A percentile compares a stretch with the other conserved stretches of the same genome.
These are phyloP conservation scores for Mesoligia furuncula DNA, from an alignment of 2,888 invertebrate genomes.

Conservation along the genomic window DNA sequence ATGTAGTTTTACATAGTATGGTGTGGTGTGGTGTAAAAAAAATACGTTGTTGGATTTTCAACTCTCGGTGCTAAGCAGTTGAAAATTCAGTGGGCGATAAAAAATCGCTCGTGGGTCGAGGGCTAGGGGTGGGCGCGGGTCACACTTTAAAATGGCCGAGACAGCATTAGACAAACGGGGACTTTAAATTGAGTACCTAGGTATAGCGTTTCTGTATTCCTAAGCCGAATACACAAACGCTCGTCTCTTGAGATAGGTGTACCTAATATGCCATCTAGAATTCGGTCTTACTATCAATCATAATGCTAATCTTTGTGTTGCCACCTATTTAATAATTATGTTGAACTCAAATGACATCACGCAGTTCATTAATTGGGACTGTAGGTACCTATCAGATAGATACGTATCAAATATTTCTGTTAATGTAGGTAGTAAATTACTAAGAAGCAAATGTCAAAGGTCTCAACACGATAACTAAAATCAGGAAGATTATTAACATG, in stretches of 20 bases:
- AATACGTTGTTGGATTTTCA: not conserved
- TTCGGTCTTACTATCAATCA: not conserved
- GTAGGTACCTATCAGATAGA: not conserved
- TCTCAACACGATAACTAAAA: constrained; percentile 35
- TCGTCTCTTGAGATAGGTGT: not conserved
- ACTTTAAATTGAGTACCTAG: not conserved
- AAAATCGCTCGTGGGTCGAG: not conserved
- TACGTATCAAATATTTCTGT: constrained; percentile 13
- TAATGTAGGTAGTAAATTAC: constrained; percentile 7
- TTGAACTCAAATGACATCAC: constrained; percentile 14
- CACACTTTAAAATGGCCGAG: not conserved
- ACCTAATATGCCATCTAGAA: not conserved
- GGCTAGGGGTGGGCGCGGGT: too few relatives aligned
- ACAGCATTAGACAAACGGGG: not conserved
- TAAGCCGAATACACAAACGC: too few relatives aligned
- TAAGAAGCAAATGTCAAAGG: constrained; percentile 52
- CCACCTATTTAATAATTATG: not conserved
- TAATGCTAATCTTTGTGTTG: not conserved
- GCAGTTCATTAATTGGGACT: constrained; percentile 18
- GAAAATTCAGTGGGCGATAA: not conserved
- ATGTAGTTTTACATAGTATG: too few relatives aligned
- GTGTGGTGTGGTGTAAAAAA: too few relatives aligned
- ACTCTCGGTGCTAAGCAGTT: not conserved
- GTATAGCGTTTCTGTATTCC: not conserved
- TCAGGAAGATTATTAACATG: constrained; percentile 38